phyloP scores from a whole-genome alignment of 2,888 invertebrate species.

The Ophion ventricosus region DNA sequence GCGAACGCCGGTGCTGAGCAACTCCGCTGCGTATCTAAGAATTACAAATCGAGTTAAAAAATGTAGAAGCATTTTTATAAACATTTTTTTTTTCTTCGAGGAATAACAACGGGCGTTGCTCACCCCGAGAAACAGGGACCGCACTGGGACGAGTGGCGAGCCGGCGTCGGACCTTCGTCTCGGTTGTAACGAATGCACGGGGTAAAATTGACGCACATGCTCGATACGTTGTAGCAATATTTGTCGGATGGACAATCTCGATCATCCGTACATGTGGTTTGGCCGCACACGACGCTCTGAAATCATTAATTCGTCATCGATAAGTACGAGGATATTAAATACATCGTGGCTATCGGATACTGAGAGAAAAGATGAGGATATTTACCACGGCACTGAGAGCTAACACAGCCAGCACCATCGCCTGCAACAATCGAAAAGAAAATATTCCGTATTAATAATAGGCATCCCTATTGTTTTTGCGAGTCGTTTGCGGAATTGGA shows the following conservation, averaged over 20 bases:
- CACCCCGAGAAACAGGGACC: conserved; percentile 71
- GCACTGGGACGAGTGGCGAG: conserved; percentile 70
- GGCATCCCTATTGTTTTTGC: background rate
- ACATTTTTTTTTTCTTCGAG: background rate
- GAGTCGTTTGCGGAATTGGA: no score
- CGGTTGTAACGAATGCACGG: conserved; percentile 69
- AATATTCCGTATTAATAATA: conserved; percentile 10
- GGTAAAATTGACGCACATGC: conserved; percentile 70
- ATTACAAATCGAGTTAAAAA: conserved; percentile 25
- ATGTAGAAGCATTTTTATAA: background rate
- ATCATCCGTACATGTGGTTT: conserved; percentile 66
- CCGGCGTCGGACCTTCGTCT: conserved; percentile 61
- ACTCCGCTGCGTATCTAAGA: conserved; percentile 66
- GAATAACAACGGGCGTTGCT: conserved; percentile 26
- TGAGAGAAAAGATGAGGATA: conserved; percentile 5
- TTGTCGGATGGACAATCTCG: conserved; percentile 68
- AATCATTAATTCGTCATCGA: conserved; percentile 36
- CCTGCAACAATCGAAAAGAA: conserved; percentile 54
- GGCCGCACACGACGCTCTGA: conserved; percentile 62
- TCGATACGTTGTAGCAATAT: conserved; percentile 71
- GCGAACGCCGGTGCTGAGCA: conserved; percentile 64
- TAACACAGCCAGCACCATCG: conserved; percentile 39
- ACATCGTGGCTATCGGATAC: background rate
- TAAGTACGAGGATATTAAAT: background rate
- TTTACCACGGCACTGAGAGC: conserved; percentile 55